These are phyloP conservation scores for Rhinolophus sinicus DNA, from an alignment of 2,113 vertebrate species.

Conservation along the genomic window DNA sequence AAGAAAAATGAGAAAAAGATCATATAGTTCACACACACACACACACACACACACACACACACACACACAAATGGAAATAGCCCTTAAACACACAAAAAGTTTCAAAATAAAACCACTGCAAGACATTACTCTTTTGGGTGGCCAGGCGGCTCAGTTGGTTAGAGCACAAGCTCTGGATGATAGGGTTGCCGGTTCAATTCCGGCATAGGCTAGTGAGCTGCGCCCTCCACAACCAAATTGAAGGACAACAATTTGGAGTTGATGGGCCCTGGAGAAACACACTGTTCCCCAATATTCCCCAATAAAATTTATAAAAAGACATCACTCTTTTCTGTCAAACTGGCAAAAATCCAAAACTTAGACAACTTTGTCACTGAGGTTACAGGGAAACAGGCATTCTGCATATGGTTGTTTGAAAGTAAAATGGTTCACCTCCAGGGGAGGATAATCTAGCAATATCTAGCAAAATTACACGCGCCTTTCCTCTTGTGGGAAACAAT, in stretches of 20 bases:
- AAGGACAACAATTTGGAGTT: too few species aligned
- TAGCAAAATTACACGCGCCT: not conserved
- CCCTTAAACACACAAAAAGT: not conserved
- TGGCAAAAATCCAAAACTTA: not conserved
- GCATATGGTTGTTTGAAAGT: not conserved
- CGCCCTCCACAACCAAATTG: too few species aligned
- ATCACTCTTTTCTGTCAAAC: not conserved
- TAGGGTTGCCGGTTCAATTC: too few species aligned
- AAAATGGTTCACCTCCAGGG: not conserved
- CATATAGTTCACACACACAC: not conserved
- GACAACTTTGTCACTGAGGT: not conserved
- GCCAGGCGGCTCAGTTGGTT: too few species aligned
- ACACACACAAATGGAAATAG: not conserved
- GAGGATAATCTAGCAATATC: not conserved
- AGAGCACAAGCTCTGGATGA: too few species aligned
- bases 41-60: too few species aligned
- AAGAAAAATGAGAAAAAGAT: not conserved
- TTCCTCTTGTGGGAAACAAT: not conserved
- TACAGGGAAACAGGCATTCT: not conserved
- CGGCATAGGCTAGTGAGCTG: too few species aligned
- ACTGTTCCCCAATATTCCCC: too few species aligned
- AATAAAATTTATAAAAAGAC: too few species aligned
- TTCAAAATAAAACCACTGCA: too few species aligned
- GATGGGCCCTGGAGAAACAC: too few species aligned
- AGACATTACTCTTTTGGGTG: not conserved